Conservation (phyloP, 1,140 invertebrate species). For the Leptopilina clavipes region DNA sequence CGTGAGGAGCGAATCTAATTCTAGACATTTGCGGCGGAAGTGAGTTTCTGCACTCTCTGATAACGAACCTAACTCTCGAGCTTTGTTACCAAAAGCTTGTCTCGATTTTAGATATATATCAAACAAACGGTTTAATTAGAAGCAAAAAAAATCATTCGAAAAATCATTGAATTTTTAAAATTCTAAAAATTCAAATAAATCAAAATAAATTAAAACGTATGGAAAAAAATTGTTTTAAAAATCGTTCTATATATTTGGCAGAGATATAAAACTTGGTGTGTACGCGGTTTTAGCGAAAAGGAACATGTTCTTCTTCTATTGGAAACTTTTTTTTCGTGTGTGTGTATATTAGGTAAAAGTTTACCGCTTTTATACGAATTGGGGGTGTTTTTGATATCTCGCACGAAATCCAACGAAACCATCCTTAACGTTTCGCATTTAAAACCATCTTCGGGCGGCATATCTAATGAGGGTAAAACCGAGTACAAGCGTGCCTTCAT, state of each 20-base stretch:
- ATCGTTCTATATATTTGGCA: no score
- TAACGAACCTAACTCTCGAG: conserved; percentile 48
- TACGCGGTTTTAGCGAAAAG: no score
- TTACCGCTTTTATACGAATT: conserved; percentile 12
- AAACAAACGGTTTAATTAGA: no score
- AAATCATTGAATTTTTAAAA: no score
- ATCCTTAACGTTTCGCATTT: conserved; percentile 56
- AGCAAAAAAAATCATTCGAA: no score
- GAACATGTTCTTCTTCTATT: no score
- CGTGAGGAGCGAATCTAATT: conserved; percentile 56
- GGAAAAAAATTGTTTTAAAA: no score
- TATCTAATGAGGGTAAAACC: conserved; percentile 74
- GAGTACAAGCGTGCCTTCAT: conserved; percentile 71
- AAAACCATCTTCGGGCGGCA: conserved; percentile 69
- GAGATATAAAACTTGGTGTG: no score
- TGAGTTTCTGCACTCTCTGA: conserved; percentile 48
- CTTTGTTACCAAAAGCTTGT: conserved; percentile 39
- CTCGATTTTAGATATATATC: neutral
- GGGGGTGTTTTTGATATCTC: conserved; percentile 44
- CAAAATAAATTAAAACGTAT: no score
- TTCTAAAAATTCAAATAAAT: no score
- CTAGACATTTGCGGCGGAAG: conserved; percentile 50
- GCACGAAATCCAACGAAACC: conserved; percentile 47
- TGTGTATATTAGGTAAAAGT: neutral
- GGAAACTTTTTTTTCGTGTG: neutral